These are phyloP conservation scores for Bursaphelenchus okinawaensis DNA, from an alignment of 2,888 invertebrate species.

Conservation along the genomic window DNA sequence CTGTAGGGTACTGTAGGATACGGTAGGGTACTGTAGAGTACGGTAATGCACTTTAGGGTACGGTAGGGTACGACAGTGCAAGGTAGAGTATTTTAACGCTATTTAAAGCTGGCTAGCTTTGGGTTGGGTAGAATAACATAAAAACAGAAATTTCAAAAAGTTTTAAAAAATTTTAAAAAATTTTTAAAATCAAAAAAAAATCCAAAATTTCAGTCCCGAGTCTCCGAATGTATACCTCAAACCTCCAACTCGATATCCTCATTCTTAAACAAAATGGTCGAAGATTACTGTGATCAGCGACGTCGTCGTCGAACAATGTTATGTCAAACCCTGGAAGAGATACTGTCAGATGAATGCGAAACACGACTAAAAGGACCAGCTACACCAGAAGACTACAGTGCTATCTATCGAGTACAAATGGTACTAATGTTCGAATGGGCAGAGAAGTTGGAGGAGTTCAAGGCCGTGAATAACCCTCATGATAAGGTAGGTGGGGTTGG, in stretches of 20 bases:
- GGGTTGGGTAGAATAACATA: too few species aligned
- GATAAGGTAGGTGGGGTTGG: conserved; percentile 47
- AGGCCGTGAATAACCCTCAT: conserved; percentile 33
- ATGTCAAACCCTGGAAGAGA: conserved; percentile 48
- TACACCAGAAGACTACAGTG: conserved; percentile 35
- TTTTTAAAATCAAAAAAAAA: too few species aligned
- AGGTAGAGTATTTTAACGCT: too few species aligned
- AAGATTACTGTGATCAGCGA: conserved; percentile 42
- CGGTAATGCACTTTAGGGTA: too few species aligned
- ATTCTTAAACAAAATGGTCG: conserved; percentile 22
- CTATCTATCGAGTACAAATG: conserved; percentile 38
- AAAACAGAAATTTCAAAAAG: too few species aligned
- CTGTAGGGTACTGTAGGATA: too few species aligned
- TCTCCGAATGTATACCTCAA: conserved; percentile 12
- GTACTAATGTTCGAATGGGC: conserved; percentile 54
- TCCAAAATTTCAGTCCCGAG: not conserved
- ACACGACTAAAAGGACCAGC: conserved; percentile 34
- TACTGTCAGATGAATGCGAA: conserved; percentile 34
- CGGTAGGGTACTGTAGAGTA: too few species aligned
- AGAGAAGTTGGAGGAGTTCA: conserved; percentile 48
- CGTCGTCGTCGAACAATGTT: conserved; percentile 44
- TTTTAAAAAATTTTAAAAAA: too few species aligned
- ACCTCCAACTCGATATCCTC: conserved; percentile 19
- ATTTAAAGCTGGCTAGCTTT: too few species aligned
- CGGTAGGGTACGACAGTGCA: too few species aligned